Conservation (phyloP, 1,140 invertebrate species). For the Heliconius himera region DNA sequence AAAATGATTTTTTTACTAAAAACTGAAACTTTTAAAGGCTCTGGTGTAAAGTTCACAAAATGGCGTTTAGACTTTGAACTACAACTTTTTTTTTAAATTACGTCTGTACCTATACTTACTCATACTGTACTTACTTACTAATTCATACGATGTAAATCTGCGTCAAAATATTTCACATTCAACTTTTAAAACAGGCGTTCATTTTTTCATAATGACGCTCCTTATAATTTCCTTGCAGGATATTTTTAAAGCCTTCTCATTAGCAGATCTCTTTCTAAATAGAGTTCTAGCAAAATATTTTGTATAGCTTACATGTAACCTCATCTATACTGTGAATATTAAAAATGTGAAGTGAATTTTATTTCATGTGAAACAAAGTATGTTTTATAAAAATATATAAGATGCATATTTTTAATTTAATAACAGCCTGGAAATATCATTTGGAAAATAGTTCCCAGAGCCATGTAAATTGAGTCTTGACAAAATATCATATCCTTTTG, state of each 20-base stretch:
- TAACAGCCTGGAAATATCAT: neutral
- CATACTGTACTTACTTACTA: neutral
- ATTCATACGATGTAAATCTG: neutral
- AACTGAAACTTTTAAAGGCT: no score
- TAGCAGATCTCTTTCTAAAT: conserved; percentile 21
- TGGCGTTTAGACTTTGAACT: no score
- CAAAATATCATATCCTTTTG: no score
- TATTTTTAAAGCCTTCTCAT: conserved; percentile 12
- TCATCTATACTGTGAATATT: neutral
- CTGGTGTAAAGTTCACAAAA: no score
- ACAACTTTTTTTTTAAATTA: no score
- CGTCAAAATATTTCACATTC: conserved; percentile 9
- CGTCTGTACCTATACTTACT: neutral
- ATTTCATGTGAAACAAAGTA: neutral
- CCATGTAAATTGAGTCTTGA: no score
- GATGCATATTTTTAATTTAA: neutral
- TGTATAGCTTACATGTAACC: neutral
- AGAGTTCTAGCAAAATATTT: neutral
- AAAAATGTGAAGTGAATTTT: neutral
- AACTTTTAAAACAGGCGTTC: conserved; percentile 10
- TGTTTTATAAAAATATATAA: neutral
- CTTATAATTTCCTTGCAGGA: conserved; percentile 14
- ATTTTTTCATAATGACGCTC: neutral
- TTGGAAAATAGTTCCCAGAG: neutral
- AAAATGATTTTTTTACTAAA: no score